A percentile compares a stretch with the other conserved stretches of the same genome.
Conservation (phyloP, 1,140 invertebrate genomes). For the Chironomus tepperi region DNA sequence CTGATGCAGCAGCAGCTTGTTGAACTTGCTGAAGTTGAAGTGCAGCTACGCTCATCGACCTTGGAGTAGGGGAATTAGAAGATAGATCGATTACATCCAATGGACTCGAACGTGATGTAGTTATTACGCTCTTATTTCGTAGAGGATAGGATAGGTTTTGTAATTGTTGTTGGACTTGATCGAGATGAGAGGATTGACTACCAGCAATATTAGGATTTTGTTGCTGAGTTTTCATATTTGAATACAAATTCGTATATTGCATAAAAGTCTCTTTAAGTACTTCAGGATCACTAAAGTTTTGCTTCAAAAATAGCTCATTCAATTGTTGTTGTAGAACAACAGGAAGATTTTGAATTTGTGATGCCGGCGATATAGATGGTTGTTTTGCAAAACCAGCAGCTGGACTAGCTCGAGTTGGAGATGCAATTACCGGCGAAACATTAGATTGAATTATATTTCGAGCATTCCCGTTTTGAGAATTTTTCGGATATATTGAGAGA, state of each 20-base stretch:
- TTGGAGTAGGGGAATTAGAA: constrained; percentile 35
- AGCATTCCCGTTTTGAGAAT: neutral
- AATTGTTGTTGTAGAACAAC: neutral
- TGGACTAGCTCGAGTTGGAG: neutral
- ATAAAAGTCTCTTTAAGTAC: neutral
- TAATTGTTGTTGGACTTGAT: constrained; percentile 27
- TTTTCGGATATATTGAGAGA: constrained; percentile 17
- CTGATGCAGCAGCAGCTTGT: constrained; percentile 30
- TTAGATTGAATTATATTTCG: neutral
- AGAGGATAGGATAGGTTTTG: constrained; percentile 27
- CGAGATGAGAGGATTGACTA: neutral
- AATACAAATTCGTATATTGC: constrained; percentile 9
- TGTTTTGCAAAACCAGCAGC: neutral
- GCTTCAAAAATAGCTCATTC: neutral
- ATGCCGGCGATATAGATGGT: neutral
- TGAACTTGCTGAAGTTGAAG: constrained; percentile 33
- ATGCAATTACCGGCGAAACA: neutral
- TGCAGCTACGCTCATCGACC: constrained; percentile 36
- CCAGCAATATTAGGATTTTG: constrained; percentile 3
- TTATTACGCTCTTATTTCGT: constrained; percentile 29
- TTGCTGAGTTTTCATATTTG: neutral
- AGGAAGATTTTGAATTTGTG: neutral
- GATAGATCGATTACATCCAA: constrained; percentile 41
- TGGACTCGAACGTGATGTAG: constrained; percentile 30
- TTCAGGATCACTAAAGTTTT: constrained; percentile 1